Base-by-base conservation (phyloP, 2,113 vertebrate genomes). In the Symphodus melops region DNA sequence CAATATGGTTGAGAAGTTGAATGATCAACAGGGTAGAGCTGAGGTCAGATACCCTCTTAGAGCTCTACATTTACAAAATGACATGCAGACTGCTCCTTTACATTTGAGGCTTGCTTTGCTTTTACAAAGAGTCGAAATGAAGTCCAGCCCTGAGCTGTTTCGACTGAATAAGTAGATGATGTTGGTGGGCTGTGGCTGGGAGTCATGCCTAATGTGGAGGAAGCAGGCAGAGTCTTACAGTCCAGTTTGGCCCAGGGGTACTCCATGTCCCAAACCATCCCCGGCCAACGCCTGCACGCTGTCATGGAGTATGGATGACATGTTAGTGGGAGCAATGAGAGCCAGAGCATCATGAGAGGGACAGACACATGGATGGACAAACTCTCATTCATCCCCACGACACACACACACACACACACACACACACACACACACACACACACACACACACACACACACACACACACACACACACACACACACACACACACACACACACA, bases 291-390 rank as follows among this genome's bases (percentile, higher is more conserved):
- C 77, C 88, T 89, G 80, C 87, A 88, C 87, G 79, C 81, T 91
- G 86, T 83, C 28, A 72, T 90, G 94, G 87, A 90, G 81, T 36
- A 81, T 92, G 94, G 89, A 88, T 94, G 93, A 94, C 87, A 94
- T 93, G 93, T 94, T 94, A 93, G 92, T 88, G 91, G 89, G 75
- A 90, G 88, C 73, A 85, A 88, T 88, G 89, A 77, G 52, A 86
- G 85, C 81, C 82, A 76, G 81, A 86, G 72, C 82, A 84, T 68
- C 39, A 79, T 51, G 73, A 66, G 49, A 77, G 39, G 59, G 42
- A 88, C 54, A 77, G 42, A 75, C 39, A 69, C 60, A 72, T 42
- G 57, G 69, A 68, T 0, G 58, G 72, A 70, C 41, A 59, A 54
- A 72, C 21, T 8, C 16, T 14, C 6, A 48, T 48, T 6, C 3